phyloP scores from a whole-genome alignment of 2,113 vertebrate genomes.

The Anolis sagrei region DNA sequence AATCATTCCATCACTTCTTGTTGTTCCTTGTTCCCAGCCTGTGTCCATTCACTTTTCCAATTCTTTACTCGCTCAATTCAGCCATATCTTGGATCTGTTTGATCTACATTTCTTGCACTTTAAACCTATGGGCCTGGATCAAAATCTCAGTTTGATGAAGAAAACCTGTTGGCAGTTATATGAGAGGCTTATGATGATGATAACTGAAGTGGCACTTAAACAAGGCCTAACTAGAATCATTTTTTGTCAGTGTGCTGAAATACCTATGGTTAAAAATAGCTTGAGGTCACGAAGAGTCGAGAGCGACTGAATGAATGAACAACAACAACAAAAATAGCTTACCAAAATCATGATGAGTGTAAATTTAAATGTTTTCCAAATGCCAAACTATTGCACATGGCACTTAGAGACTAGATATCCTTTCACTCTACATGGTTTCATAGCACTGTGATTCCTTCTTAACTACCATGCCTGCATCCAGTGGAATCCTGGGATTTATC shows the following conservation, averaged over 20 bases:
- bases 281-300: too few species aligned
- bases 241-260: neutral
- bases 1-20: neutral
- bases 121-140: neutral
- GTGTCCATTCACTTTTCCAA: neutral
- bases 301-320: too few species aligned
- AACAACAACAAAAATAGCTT: neutral
- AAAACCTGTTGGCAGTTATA: neutral
- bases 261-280: neutral
- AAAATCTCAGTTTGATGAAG: neutral
- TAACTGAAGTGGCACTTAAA: neutral
- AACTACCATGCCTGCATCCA: too few species aligned
- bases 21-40: neutral
- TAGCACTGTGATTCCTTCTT: too few species aligned
- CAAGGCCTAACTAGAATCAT: neutral
- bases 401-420: neutral
- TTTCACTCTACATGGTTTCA: too few species aligned
- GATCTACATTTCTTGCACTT: neutral
- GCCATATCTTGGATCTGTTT: neutral
- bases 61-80: neutral
- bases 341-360: neutral
- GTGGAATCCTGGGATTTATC: too few species aligned
- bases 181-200: neutral
- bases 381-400: neutral
- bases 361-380: neutral